phyloP scores from a whole-genome alignment of 2,888 invertebrate genomes.

The Dicycla oo region DNA sequence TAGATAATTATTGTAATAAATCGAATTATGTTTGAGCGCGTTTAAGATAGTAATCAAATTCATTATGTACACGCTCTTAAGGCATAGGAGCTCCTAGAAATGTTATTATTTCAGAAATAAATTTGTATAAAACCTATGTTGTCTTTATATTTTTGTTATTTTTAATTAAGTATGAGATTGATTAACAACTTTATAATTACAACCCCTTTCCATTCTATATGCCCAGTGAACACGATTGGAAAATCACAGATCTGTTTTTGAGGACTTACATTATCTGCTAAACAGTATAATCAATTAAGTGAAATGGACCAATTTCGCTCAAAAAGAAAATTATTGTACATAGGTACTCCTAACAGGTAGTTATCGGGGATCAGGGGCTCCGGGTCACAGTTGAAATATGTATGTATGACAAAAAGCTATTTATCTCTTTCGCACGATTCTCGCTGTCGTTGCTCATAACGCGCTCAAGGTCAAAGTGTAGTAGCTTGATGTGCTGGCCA shows the following conservation, averaged over 20 bases:
- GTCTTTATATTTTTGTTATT: conserved; percentile 4
- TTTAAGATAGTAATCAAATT: conserved; percentile 66
- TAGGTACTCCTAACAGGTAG: too few relatives aligned
- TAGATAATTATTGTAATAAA: conserved; percentile 56
- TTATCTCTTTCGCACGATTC: too few relatives aligned
- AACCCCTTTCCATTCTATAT: neutral
- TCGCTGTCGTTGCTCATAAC: too few relatives aligned
- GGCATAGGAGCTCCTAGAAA: conserved; percentile 77
- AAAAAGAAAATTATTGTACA: too few relatives aligned
- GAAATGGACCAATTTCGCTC: too few relatives aligned
- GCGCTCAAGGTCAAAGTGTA: too few relatives aligned
- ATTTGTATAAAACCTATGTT: conserved; percentile 73
- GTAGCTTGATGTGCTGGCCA: too few relatives aligned
- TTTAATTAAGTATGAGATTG: neutral
- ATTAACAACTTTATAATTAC: neutral
- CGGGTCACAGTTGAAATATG: too few relatives aligned
- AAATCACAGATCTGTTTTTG: neutral
- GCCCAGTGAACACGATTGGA: neutral
- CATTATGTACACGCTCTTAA: conserved; percentile 73
- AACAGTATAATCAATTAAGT: too few relatives aligned
- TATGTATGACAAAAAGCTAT: too few relatives aligned
- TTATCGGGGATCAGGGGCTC: too few relatives aligned
- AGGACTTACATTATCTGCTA: neutral
- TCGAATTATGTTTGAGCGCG: conserved; percentile 60
- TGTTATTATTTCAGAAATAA: conserved; percentile 82